Evolutionary conservation across 92 coral and sea anemone species (phyloP).

Genomic region (Muricea muricata): DNA sequence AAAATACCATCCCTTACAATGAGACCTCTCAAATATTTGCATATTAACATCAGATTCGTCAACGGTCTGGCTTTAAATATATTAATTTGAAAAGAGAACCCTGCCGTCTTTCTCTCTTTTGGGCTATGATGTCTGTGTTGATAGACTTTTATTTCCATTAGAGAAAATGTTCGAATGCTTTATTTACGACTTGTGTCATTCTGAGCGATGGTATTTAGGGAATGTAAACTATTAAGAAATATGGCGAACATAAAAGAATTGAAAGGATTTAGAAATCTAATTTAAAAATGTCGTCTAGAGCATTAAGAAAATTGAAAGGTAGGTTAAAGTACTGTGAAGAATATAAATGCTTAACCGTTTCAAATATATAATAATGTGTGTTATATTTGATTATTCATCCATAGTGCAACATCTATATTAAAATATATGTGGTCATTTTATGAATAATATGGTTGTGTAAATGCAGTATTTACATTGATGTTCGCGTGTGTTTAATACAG

Average conservation of each 20-base stretch:
- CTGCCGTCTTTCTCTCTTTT: too few species aligned
- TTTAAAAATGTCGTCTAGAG: constrained; percentile 80
- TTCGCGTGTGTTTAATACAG: too few species aligned
- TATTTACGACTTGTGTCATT: not conserved
- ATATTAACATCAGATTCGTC: too few species aligned
- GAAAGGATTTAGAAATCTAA: not conserved
- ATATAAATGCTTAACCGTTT: not conserved
- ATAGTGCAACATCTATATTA: too few species aligned
- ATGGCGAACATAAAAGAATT: not conserved
- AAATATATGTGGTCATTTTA: too few species aligned
- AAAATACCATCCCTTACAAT: not conserved
- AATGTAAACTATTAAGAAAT: not conserved
- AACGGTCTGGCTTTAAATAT: too few species aligned
- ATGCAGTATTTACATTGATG: too few species aligned
- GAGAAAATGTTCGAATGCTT: not conserved
- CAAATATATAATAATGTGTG: not conserved
- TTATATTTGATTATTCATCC: too few species aligned
- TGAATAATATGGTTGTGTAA: too few species aligned
- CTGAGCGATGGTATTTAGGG: not conserved
- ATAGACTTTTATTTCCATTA: too few species aligned
- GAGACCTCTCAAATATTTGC: not conserved
- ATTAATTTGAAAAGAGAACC: too few species aligned
- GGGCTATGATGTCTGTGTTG: too few species aligned
- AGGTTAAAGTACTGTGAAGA: not conserved
- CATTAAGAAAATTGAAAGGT: constrained; percentile 72